Evolutionary conservation across 2,797 vertebrate species (phyloP).

Genomic region (Echiichthys vipera): DNA sequence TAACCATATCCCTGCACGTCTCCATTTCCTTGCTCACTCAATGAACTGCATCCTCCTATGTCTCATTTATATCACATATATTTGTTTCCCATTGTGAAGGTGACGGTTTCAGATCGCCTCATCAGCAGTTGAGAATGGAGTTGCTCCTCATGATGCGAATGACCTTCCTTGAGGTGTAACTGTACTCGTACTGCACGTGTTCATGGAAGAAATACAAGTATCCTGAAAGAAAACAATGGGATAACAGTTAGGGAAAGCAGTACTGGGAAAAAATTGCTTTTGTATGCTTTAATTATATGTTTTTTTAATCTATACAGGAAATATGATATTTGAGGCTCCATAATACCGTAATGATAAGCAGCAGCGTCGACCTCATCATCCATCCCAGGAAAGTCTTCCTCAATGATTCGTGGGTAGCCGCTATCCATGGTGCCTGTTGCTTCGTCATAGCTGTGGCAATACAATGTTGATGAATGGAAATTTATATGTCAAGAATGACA

Average conservation of each 20-base stretch:
- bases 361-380: slow-evolving; percentile 92
- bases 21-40: background rate
- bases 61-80: background rate
- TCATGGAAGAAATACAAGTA: slow-evolving; percentile 92
- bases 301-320: too few relatives aligned
- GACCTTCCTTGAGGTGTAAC: slow-evolving; percentile 88
- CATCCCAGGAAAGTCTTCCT: slow-evolving; percentile 92
- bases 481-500: background rate
- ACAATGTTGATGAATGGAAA: background rate
- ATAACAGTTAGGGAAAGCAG: background rate
- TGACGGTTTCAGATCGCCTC: background rate
- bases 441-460: slow-evolving; percentile 88
- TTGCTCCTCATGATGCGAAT: slow-evolving; percentile 89
- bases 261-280: background rate
- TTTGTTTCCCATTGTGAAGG: background rate
- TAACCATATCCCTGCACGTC: background rate
- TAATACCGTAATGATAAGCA: slow-evolving; percentile 88
- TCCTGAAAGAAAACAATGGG: slow-evolving; percentile 78
- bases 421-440: slow-evolving; percentile 85
- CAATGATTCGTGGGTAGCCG: slow-evolving; percentile 88
- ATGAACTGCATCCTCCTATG: background rate
- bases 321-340: background rate
- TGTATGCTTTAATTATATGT: background rate
- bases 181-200: slow-evolving; percentile 91
- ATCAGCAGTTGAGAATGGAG: slow-evolving; percentile 91